Evolutionary conservation across 2,888 invertebrate species (phyloP), one percentile per base, ranked within the genome.

Genomic region (Rhimphoctona megacephalus): DNA sequence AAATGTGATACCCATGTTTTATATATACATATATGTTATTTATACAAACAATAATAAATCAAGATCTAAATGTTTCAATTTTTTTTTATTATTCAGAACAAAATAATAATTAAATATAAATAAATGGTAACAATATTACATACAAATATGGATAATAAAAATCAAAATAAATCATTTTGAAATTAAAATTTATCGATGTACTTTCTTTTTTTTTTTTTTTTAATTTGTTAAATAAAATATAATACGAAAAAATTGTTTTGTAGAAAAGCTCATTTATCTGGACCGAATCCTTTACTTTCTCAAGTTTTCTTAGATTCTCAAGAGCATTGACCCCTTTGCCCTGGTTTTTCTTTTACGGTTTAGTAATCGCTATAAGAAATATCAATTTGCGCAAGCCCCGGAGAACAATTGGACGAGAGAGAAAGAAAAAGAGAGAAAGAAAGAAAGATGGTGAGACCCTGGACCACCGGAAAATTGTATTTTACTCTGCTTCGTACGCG

Each of bases 341-440:
- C 36, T 8, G 22, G 43, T 67, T 43, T 77, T 85, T n/a, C n/a
- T 36, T 81, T 85, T 77, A 72, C 77, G 77, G 72, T 54, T 54
- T 49, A 61, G 73, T 78, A 81, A 77, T 81, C 54, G 80, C 81
- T 64, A 66, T 70, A 81, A 85, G 81, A 85, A 85, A 81, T 85
- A 85, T 85, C 81, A 85, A 85, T 85, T 85, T 85, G 70, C 70
- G 77, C 81, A 78, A 87, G 77, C 74, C 83, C 22, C 49, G 81
- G 79, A 54, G 79, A 54, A n/a, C 49, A 30, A 73, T 43, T 25
- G 52, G 49, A 49, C 70, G 82, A 83, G 46, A 36, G n/a, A 64
- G 66, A 67, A 54, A 61, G 69, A 36, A 22, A 36, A 36, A 11
- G 54, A 30, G 79, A 33, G 77, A 22, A 57, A 8, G 7, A n/a